phyloP scores from a whole-genome alignment of 2,113 vertebrate species.

The Actenoides lindsayi region DNA sequence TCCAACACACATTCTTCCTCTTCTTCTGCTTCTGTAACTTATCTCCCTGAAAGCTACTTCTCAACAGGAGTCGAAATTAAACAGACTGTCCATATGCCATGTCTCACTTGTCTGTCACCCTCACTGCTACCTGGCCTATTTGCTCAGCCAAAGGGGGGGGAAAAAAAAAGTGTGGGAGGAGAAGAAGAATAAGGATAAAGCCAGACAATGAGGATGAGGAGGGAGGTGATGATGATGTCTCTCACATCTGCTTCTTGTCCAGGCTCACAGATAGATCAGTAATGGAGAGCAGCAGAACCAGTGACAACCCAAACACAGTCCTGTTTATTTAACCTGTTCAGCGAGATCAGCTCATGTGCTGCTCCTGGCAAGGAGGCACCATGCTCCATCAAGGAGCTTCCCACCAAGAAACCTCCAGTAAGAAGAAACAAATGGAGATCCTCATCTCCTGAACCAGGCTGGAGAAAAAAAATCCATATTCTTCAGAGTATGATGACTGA shows the following conservation, averaged over 20 bases:
- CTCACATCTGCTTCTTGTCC: slow-evolving; percentile 89
- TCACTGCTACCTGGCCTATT: slow-evolving; percentile 95
- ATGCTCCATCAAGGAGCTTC: slow-evolving; percentile 21
- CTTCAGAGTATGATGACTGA: fast-evolving
- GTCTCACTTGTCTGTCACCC: slow-evolving; percentile 92
- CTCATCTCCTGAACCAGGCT: background rate
- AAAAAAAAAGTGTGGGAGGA: background rate
- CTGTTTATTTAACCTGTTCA: slow-evolving; percentile 94
- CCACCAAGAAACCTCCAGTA: slow-evolving; percentile 42
- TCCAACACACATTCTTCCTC: background rate
- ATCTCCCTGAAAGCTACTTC: slow-evolving; percentile 83
- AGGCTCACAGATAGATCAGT: slow-evolving; percentile 82
- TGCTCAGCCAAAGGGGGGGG: slow-evolving; percentile 81
- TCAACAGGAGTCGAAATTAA: slow-evolving; percentile 95
- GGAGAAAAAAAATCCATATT: background rate
- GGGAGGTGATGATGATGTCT: slow-evolving; percentile 70
- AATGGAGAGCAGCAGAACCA: slow-evolving; percentile 81
- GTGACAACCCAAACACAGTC: slow-evolving; percentile 88
- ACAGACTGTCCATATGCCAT: slow-evolving; percentile 98
- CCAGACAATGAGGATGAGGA: slow-evolving; percentile 78
- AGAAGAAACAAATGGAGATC: slow-evolving; percentile 42
- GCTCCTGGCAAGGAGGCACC: slow-evolving; percentile 34
- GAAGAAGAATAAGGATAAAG: slow-evolving; percentile 36
- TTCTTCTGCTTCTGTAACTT: slow-evolving; percentile 79
- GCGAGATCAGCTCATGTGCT: slow-evolving; percentile 77